Evolutionary conservation across 2,888 invertebrate genomes (phyloP).

Genomic region (Crepidodera aurea): DNA sequence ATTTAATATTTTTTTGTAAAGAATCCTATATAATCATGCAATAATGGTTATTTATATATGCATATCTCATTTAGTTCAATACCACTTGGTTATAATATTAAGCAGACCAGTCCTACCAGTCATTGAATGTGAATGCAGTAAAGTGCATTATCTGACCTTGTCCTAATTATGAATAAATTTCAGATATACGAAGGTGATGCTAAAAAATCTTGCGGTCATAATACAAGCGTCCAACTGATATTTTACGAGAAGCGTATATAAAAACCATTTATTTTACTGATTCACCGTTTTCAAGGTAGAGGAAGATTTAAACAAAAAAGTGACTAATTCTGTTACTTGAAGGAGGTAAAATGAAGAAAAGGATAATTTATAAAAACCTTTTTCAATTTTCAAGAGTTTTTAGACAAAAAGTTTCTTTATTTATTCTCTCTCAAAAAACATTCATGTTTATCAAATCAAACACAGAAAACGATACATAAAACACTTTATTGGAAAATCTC

Average conservation of each 20-base stretch:
- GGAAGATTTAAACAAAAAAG: constrained; percentile 6
- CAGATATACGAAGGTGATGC: constrained; percentile 24
- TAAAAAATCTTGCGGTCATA: constrained; percentile 8
- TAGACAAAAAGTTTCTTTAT: too few species aligned
- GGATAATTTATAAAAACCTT: too few species aligned
- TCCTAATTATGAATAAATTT: constrained; percentile 34
- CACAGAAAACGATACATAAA: too few species aligned
- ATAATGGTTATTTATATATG: constrained; percentile 21
- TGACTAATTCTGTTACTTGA: too few species aligned
- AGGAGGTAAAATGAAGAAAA: too few species aligned
- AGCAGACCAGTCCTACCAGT: constrained; percentile 35
- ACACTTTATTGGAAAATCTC: too few species aligned
- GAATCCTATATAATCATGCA: constrained; percentile 3
- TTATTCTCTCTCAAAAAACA: too few species aligned
- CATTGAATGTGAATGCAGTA: constrained; percentile 31
- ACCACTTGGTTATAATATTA: constrained; percentile 30
- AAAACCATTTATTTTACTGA: too few species aligned
- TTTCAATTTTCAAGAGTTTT: too few species aligned
- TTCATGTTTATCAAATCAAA: too few species aligned
- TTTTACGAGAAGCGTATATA: too few species aligned
- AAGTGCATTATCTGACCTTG: constrained; percentile 33
- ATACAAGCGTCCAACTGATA: not conserved
- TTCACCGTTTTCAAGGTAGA: too few species aligned
- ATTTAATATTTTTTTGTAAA: not conserved
- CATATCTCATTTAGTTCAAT: constrained; percentile 35